Base-by-base conservation (phyloP, 2,888 invertebrate species). In the Beris chalybata region DNA sequence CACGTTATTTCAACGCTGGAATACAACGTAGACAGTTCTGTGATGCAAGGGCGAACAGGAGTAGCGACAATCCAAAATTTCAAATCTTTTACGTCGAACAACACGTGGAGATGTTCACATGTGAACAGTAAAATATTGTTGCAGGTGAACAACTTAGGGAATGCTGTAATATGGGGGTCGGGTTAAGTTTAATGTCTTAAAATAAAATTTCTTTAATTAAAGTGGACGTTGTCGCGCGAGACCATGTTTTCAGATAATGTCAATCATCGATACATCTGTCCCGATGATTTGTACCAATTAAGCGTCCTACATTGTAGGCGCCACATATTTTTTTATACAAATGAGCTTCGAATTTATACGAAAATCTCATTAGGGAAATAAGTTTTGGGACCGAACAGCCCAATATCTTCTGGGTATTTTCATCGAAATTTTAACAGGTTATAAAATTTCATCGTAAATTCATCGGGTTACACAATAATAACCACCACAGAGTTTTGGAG, bases 91-190 rank as follows among this genome's bases (percentile, higher is more conserved):
- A 29, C 52, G 22, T 52, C 52, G 22, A 22, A 22, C 22, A 52
- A 22, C 59, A 61, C 43, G 52, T 52, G 52, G 52, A 15, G 15
- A 50, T 11, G 15, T 52, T 52, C 61, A 61, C 61, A 61, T 61
- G 61, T 52, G 61, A 61, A 59, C 52, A 61, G 38, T 43, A 15
- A 61, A 61, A 61, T 61, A 61, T 61, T 61, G 38, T 61, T 50
- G n/a, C 61, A 61, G 61, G 61, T 61, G 61, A 61, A 61, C 12
- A 38, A 61, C 6, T 52, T 32, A 50, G 32, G 61, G 61, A 2
- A 22, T 22, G 22, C 22, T 30, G n/a, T 53, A n/a, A 9, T 11
- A 52, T 11, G 52, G 52, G 52, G 11, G 30, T 32, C n/a, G 6
- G 22, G 38, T 61, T 50, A 38, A 47, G 52, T 13, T 52, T 32